These are phyloP conservation scores for Orthosia gothica DNA, from an alignment of 2,888 invertebrate genomes.

Conservation along the genomic window DNA sequence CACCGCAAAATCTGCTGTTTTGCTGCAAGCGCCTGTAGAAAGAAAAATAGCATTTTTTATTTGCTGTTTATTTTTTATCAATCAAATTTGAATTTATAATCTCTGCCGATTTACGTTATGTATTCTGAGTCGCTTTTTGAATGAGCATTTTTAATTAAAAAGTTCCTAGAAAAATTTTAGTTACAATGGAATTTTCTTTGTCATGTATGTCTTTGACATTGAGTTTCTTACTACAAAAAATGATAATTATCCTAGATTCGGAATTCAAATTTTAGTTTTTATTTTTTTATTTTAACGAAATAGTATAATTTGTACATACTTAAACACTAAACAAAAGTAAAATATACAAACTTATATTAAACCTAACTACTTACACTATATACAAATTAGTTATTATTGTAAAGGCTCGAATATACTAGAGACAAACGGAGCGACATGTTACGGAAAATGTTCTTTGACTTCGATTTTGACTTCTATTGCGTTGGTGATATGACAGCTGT, in stretches of 20 bases:
- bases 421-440: too few species aligned
- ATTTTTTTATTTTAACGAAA: too few species aligned
- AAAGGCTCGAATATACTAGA: too few species aligned
- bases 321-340: too few species aligned
- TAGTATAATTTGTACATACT: too few species aligned
- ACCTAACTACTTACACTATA: too few species aligned
- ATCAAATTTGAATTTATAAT: neutral
- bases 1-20: neutral
- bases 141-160: neutral
- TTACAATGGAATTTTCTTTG: constrained; percentile 1
- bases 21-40: neutral
- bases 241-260: neutral
- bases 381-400: too few species aligned
- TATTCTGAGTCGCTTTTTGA: neutral
- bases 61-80: neutral
- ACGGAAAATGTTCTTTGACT: too few species aligned
- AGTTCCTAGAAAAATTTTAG: neutral
- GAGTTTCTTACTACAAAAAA: neutral
- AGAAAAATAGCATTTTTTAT: constrained; percentile 3
- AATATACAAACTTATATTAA: too few species aligned
- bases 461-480: too few species aligned
- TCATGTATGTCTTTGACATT: neutral
- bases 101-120: neutral
- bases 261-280: neutral
- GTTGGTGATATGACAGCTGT: too few species aligned